Percentiles rank a stretch among this genome's conserved stretches.
phyloP scores from a whole-genome alignment of 1,140 invertebrate species.

The Rhopalosiphum maidis region DNA sequence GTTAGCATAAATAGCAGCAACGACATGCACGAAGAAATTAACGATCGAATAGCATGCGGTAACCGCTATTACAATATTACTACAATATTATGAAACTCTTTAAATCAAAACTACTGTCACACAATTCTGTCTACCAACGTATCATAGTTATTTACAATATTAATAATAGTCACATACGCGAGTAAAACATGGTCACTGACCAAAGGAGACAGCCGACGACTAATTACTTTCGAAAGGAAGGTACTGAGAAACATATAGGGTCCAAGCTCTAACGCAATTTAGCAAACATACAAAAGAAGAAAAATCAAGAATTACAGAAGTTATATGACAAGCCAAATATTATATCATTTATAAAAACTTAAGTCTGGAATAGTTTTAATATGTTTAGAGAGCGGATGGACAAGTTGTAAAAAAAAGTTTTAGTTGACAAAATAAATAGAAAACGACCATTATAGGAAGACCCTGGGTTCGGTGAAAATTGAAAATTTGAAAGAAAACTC shows the following conservation, averaged over 20 bases:
- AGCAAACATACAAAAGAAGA: neutral
- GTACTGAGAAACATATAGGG: neutral
- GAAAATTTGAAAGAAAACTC: no score
- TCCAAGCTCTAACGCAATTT: neutral
- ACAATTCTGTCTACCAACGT: neutral
- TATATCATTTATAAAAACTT: no score
- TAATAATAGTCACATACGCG: neutral
- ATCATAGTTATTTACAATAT: neutral
- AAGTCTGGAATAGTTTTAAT: no score
- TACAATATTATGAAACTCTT: neutral
- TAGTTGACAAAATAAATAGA: no score
- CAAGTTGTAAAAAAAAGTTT: no score
- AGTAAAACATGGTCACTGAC: neutral
- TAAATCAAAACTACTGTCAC: neutral
- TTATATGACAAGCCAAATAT: no score
- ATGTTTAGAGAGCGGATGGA: no score
- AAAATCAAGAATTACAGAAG: neutral
- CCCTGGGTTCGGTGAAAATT: no score
- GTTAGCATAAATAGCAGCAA: neutral
- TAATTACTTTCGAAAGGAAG: neutral
- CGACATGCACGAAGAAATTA: neutral
- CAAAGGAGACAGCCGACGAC: neutral
- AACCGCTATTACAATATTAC: neutral
- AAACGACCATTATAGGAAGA: no score
- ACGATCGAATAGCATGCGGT: neutral